Conservation (phyloP, 2,888 invertebrate species). For the Philereme vetulata region DNA sequence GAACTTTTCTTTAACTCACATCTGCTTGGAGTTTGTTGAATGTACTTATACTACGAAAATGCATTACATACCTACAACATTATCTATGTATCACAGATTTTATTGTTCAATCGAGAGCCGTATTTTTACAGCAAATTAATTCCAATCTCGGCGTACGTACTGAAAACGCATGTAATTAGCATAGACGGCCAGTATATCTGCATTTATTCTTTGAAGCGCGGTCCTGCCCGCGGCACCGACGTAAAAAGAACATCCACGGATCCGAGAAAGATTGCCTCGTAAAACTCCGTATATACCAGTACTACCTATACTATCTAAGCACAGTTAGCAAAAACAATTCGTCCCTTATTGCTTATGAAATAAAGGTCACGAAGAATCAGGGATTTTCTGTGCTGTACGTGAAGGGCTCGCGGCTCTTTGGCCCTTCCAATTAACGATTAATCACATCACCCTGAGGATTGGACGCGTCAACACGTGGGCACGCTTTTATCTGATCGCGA, state of each 20-base stretch:
- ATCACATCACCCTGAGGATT: constrained; percentile 48
- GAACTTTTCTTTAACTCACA: too few species aligned
- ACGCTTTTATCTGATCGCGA: constrained; percentile 40
- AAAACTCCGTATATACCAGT: constrained; percentile 57
- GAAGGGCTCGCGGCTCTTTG: constrained; percentile 42
- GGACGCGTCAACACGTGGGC: constrained; percentile 41
- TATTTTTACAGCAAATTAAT: constrained; percentile 14
- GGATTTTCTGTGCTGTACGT: constrained; percentile 29
- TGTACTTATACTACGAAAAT: too few species aligned
- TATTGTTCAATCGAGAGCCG: neutral
- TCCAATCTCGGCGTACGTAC: constrained; percentile 12
- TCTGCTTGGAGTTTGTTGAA: too few species aligned
- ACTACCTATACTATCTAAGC: neutral
- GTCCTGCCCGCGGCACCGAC: constrained; percentile 56
- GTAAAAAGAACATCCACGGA: constrained; percentile 73
- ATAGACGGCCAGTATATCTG: constrained; percentile 36
- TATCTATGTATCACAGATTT: too few species aligned
- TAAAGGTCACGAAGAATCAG: constrained; percentile 19
- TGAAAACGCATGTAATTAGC: constrained; percentile 23
- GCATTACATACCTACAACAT: too few species aligned
- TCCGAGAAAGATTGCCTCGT: constrained; percentile 73
- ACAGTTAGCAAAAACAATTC: constrained; percentile 21
- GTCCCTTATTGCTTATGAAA: constrained; percentile 14
- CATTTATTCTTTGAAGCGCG: constrained; percentile 53
- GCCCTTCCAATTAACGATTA: constrained; percentile 57